Conservation (phyloP, 2,888 invertebrate genomes). For the Thysanoteuthis rhombus region DNA sequence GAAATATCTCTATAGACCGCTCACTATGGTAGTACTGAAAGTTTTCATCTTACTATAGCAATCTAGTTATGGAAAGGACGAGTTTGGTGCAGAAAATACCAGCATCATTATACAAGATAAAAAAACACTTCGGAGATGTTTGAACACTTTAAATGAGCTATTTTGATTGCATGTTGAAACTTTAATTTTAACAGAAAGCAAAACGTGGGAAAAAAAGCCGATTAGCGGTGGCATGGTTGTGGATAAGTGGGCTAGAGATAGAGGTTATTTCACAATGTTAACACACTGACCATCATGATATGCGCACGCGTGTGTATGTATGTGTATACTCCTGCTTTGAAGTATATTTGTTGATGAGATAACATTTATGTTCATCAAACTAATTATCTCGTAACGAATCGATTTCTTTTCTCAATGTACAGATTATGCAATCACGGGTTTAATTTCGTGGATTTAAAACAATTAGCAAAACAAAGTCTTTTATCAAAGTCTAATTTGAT, state of each 20-base stretch:
- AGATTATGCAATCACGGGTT: not conserved
- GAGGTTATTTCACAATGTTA: not conserved
- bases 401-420: not conserved
- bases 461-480: too few species aligned
- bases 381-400: not conserved
- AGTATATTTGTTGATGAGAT: not conserved
- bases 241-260: not conserved
- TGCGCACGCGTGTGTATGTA: too few species aligned
- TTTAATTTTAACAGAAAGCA: not conserved
- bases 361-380: not conserved
- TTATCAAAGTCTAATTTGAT: too few species aligned
- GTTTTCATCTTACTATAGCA: too few species aligned
- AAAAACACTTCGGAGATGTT: not conserved
- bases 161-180: not conserved
- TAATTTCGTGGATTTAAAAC: not conserved
- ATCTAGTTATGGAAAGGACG: too few species aligned
- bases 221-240: not conserved
- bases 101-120: too few species aligned
- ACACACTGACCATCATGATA: not conserved
- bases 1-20: too few species aligned
- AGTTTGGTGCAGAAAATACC: too few species aligned
- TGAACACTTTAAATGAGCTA: not conserved
- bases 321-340: too few species aligned
- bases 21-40: too few species aligned
- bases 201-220: not conserved